Evolutionary conservation across 2,888 invertebrate genomes (phyloP), one percentile per base, ranked within the genome.

Genomic region (Beris morrisii): DNA sequence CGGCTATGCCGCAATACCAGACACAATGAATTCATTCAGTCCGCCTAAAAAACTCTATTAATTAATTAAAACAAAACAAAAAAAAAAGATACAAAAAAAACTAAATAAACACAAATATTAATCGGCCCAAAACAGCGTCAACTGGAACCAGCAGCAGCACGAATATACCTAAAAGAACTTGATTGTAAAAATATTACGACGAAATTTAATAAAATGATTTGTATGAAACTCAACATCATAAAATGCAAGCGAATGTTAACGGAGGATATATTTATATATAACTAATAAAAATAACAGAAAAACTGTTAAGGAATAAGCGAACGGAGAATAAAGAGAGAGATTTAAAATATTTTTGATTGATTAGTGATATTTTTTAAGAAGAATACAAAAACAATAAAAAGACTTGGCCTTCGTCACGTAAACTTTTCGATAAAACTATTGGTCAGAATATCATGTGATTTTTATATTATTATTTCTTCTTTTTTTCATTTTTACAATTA

Each of bases 1-100:
- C 81, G 73, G 85, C 88, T 79, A 89, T 92, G 85, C 90, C 89
- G 78, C 90, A 92, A 84, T 93, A 92, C 83, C 92, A 90, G 77
- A 87, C 91, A 81, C 92, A 93, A 89, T 92, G 91, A 88, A 52
- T 46, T 56, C 31, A 45, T 57, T 54, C 43, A 55, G 65, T 65
- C 57, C 65, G 65, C 57, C 57, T 65, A 65, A 65, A 22, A 22
- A 65, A 54, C n/a, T 31, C 6, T 53, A 64, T 32, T 44, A 30
- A 59, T 45, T 45, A 59, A 32, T 54, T 52, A 28, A 28, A 52
- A 13, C 7, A 12, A 52, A 52, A 43, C 44, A 56, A 13, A 45
- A 44, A 59, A 48, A 59, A 59, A 46, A 48, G 44, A 45, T 45
- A 44, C 28, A 13, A 28, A 57, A 9, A 57, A 50, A 52, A 22